Evolutionary conservation across 2,888 invertebrate species (phyloP).

Genomic region (Marasmarcha lunaedactyla): DNA sequence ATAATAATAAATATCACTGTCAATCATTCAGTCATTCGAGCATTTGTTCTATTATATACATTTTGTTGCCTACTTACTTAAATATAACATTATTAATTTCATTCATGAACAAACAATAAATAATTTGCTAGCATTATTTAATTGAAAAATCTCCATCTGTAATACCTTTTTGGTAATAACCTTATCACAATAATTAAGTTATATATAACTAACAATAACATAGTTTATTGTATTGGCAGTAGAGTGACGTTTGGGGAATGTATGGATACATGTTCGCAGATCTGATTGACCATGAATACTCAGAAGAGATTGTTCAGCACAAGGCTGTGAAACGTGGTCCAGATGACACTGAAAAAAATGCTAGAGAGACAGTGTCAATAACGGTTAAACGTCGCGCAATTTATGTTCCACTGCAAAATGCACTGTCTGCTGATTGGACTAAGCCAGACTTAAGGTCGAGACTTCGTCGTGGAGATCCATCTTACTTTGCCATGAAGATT

Average conservation of each 20-base stretch:
- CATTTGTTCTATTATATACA: constrained; percentile 32
- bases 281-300: constrained; percentile 81
- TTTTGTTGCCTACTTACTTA: constrained; percentile 11
- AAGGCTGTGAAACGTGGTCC: constrained; percentile 65
- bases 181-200: not conserved
- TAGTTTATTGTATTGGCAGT: too few relatives aligned
- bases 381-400: constrained; percentile 75
- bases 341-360: constrained; percentile 67
- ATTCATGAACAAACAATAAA: not conserved
- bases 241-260: constrained; percentile 82
- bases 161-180: not conserved
- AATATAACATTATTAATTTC: constrained; percentile 4
- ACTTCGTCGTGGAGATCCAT: constrained; percentile 76
- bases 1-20: constrained; percentile 42
- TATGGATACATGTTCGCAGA: constrained; percentile 94
- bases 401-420: constrained; percentile 77
- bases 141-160: not conserved
- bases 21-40: constrained; percentile 19
- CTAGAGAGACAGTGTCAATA: constrained; percentile 62
- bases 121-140: too few relatives aligned
- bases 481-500: constrained; percentile 80
- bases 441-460: constrained; percentile 70
- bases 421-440: constrained; percentile 75
- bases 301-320: constrained; percentile 58
- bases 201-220: not conserved